Evolutionary conservation across 2,113 vertebrate species (phyloP).

Genomic region (Ceratotherium simum): DNA sequence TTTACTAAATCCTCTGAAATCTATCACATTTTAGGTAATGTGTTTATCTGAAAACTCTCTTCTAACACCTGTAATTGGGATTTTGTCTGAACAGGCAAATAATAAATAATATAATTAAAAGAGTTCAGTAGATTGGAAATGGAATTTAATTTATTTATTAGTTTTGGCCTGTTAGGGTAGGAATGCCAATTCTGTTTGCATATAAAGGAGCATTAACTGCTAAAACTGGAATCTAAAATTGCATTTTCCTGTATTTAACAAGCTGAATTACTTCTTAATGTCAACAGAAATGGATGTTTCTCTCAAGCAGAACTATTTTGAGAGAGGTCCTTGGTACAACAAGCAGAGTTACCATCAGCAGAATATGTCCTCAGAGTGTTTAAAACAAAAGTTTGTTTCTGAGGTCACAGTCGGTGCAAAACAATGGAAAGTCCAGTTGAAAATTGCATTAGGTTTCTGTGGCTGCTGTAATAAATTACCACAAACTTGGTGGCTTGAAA

Average conservation of each 20-base stretch:
- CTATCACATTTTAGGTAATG: background rate
- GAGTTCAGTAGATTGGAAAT: background rate
- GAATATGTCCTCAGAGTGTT: background rate
- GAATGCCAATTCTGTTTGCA: constrained; percentile 6
- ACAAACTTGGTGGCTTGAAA: background rate
- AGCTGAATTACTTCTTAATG: background rate
- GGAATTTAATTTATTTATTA: constrained; percentile 36
- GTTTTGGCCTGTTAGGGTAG: background rate
- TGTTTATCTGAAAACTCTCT: constrained; percentile 21
- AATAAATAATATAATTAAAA: background rate
- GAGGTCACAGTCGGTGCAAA: background rate
- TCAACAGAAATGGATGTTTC: background rate
- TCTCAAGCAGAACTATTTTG: background rate
- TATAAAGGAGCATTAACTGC: background rate
- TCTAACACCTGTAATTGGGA: background rate
- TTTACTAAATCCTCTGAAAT: background rate
- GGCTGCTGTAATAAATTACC: background rate
- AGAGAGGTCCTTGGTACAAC: background rate
- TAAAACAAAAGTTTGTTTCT: background rate
- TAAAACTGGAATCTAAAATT: background rate
- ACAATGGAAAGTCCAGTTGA: background rate
- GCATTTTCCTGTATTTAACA: constrained; percentile 30
- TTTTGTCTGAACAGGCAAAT: background rate
- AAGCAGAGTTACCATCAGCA: background rate
- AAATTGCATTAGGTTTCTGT: background rate